Conservation (phyloP, 2,888 invertebrate genomes). For the Hydraecia micacea region DNA sequence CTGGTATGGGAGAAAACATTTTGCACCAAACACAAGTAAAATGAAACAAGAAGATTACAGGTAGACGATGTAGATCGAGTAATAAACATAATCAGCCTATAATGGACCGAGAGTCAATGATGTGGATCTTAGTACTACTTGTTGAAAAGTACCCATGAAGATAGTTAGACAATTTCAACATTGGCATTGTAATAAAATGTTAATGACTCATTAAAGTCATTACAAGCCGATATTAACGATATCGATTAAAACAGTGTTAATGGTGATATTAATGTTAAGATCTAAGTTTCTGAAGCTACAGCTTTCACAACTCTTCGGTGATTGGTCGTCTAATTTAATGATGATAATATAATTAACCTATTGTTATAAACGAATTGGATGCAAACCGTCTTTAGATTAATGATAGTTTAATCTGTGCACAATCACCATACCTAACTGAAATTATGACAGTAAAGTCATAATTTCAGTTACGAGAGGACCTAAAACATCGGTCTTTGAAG, state of each 20-base stretch:
- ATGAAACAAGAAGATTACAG: not conserved
- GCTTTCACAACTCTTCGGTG: conserved; percentile 18
- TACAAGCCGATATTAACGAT: not conserved
- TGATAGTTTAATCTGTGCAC: not conserved
- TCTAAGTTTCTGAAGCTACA: not conserved
- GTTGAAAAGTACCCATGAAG: not conserved
- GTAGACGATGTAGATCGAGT: not conserved
- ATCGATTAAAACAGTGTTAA: not conserved
- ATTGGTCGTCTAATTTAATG: not conserved
- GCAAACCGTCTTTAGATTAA: not conserved
- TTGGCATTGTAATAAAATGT: not conserved
- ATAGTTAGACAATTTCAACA: not conserved
- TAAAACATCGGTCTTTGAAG: not conserved
- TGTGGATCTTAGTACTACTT: not conserved
- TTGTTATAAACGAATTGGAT: not conserved
- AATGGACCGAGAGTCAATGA: not conserved
- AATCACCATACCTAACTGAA: not conserved
- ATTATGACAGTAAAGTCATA: not conserved
- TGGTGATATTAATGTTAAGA: not conserved
- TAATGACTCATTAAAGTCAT: not conserved
- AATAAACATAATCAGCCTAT: not conserved
- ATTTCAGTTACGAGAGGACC: not conserved
- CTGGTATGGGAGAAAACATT: not conserved
- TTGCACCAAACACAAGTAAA: not conserved
- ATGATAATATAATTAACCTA: not conserved